Conservation (phyloP, 2,113 vertebrate genomes). For the Grantiella picta region DNA sequence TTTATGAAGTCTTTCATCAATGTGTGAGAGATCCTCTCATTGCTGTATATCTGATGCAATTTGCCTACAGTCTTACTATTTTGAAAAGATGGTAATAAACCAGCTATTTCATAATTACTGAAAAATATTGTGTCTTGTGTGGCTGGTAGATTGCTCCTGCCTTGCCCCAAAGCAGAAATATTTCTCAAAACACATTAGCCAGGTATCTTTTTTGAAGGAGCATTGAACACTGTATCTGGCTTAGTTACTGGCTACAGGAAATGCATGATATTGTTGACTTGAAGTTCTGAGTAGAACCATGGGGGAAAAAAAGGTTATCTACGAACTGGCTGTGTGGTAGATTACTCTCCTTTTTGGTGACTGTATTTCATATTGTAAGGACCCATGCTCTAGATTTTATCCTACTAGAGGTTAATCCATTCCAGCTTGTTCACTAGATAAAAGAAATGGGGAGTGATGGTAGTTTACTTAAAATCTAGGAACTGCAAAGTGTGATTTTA, state of each 20-base stretch:
- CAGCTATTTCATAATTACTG: background rate
- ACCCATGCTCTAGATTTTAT: background rate
- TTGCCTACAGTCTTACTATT: background rate
- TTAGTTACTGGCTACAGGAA: background rate
- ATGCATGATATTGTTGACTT: background rate
- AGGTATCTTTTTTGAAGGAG: background rate
- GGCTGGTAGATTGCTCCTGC: background rate
- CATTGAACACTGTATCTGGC: rapidly evolving
- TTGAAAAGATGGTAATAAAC: background rate
- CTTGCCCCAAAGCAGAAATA: background rate
- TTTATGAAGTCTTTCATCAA: background rate
- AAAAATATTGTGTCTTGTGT: background rate
- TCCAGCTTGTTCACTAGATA: background rate
- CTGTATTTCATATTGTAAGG: background rate
- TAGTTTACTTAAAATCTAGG: background rate
- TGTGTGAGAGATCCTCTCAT: background rate
- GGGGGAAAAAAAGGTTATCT: background rate
- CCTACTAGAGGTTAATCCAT: background rate
- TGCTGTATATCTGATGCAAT: background rate
- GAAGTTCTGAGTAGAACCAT: background rate
- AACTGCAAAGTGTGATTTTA: background rate
- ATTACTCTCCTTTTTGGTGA: background rate
- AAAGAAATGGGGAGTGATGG: background rate
- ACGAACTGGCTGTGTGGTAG: background rate
- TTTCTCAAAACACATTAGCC: background rate